Evolutionary conservation across 1,140 invertebrate genomes (phyloP).

Genomic region (Vanessa atalanta): DNA sequence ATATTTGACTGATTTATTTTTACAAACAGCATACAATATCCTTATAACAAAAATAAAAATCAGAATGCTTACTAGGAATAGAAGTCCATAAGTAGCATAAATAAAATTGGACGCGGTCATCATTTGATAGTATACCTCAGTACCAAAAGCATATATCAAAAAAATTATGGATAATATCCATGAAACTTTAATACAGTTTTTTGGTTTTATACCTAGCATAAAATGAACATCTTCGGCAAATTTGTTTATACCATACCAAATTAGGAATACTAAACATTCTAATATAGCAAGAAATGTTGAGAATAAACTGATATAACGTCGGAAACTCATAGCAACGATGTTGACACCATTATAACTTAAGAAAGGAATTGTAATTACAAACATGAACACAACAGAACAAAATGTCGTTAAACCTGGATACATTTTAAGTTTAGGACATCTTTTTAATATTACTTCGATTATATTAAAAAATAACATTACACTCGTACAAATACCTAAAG

Average conservation of each 20-base stretch:
- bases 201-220: conserved; percentile 67
- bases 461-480: conserved; percentile 51
- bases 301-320: conserved; percentile 42
- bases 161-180: conserved; percentile 51
- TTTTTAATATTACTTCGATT: conserved; percentile 44
- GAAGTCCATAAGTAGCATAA: conserved; percentile 10
- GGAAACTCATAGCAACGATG: conserved; percentile 41
- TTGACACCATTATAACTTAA: conserved; percentile 46
- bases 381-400: conserved; percentile 40
- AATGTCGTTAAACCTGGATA: conserved; percentile 59
- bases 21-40: conserved; percentile 45
- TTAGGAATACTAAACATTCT: conserved; percentile 58
- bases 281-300: conserved; percentile 48
- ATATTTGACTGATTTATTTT: conserved; percentile 38
- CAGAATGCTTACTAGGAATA: conserved; percentile 27
- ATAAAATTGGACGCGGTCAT: conserved; percentile 6
- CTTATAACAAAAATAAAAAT: conserved; percentile 39
- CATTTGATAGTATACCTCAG: conserved; percentile 43
- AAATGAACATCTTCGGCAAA: conserved; percentile 73
- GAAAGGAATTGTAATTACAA: conserved; percentile 59
- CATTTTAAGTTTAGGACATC: conserved; percentile 42
- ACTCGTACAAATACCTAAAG: conserved; percentile 48
- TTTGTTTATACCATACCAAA: conserved; percentile 59
- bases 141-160: conserved; percentile 49
- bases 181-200: conserved; percentile 50